Conservation (phyloP, 30 jellyfish, hydroid and myxozoan genomes). For the Turritopsis rubra region DNA sequence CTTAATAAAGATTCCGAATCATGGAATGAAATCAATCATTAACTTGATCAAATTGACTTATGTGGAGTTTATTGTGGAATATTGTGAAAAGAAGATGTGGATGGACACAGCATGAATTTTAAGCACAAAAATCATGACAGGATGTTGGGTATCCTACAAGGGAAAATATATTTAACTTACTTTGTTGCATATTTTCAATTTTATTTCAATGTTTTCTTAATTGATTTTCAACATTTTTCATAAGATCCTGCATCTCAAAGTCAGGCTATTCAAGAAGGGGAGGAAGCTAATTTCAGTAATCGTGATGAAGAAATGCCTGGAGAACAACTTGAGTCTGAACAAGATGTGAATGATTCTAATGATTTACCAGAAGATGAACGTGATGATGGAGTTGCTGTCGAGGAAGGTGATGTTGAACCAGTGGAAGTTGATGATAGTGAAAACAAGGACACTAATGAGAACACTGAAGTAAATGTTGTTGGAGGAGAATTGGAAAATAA, state of each 20-base stretch:
- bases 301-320: background rate
- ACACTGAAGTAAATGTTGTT: slow-evolving; percentile 20
- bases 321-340: slow-evolving; percentile 14
- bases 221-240: background rate
- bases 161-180: background rate
- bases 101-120: background rate
- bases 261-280: background rate
- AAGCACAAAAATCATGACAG: background rate
- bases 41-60: no score
- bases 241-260: background rate
- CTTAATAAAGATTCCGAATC: no score
- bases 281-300: background rate
- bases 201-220: background rate
- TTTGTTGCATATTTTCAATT: background rate
- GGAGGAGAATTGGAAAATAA: slow-evolving; percentile 14
- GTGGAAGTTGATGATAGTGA: slow-evolving; percentile 8
- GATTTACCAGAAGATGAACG: slow-evolving; percentile 28
- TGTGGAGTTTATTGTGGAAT: no score
- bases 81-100: no score
- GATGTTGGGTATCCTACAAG: background rate
- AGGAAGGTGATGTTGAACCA: background rate
- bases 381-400: background rate
- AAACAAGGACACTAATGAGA: slow-evolving; percentile 17
- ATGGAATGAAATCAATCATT: no score
- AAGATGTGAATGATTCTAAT: slow-evolving; percentile 12